These are phyloP conservation scores for Tachysurus vachellii DNA, from an alignment of 2,113 vertebrate genomes.

Conservation along the genomic window DNA sequence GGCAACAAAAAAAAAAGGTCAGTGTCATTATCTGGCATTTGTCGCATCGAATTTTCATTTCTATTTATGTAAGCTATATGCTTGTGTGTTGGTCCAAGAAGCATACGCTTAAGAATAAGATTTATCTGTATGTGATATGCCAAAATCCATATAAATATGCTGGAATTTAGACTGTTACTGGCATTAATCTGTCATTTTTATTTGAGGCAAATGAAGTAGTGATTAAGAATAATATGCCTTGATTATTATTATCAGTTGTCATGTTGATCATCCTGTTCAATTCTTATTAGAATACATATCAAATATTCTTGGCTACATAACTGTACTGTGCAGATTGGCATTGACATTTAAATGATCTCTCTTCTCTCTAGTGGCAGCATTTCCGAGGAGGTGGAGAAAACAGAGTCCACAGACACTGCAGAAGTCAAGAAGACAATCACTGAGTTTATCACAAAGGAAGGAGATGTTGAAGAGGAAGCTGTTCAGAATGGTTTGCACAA, in stretches of 20 bases:
- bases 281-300: not conserved
- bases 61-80: not conserved
- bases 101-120: not conserved
- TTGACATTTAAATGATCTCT: not conserved
- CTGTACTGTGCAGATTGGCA: too few species aligned
- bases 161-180: not conserved
- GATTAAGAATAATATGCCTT: not conserved
- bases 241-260: not conserved
- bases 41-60: not conserved
- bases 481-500: conserved; percentile 31
- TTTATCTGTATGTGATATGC: not conserved
- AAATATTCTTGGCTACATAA: not conserved
- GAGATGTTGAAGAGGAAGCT: not conserved
- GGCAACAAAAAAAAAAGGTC: not conserved
- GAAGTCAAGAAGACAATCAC: conserved; percentile 5
- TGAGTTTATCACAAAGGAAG: not conserved
- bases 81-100: not conserved
- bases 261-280: not conserved
- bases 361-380: conserved; percentile 15
- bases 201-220: not conserved
- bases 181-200: not conserved
- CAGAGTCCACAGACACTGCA: conserved; percentile 1
- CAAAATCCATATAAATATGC: not conserved
- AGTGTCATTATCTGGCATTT: not conserved
- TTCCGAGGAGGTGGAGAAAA: conserved; percentile 14